Conservation (phyloP, 2,888 invertebrate species). For the Nomada goodeniana region DNA sequence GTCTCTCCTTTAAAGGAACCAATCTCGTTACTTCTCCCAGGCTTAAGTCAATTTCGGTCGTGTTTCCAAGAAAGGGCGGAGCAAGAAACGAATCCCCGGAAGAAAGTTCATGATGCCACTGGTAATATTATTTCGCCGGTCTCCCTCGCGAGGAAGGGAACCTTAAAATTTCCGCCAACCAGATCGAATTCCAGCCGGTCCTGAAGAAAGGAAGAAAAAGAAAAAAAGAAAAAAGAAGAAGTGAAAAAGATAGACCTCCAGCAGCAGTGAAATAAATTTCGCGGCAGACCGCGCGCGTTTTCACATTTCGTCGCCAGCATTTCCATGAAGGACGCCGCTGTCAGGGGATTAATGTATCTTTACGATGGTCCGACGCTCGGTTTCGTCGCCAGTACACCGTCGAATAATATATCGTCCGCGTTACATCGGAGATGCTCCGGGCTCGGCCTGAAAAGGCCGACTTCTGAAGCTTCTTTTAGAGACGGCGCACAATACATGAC, state of each 20-base stretch:
- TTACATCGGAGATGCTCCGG: not conserved
- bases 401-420: conserved; percentile 43
- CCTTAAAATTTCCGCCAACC: conserved; percentile 20
- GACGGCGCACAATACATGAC: conserved; percentile 45
- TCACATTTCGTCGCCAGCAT: conserved; percentile 15
- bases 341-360: conserved; percentile 55
- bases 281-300: conserved; percentile 5
- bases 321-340: conserved; percentile 24
- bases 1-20: not conserved
- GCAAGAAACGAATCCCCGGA: not conserved
- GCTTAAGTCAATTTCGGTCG: conserved; percentile 17
- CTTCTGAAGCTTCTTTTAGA: conserved; percentile 38
- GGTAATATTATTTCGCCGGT: conserved; percentile 38
- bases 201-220: not conserved
- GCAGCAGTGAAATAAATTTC: conserved; percentile 9
- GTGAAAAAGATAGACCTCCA: not conserved
- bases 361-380: conserved; percentile 14
- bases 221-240: not conserved
- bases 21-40: conserved; percentile 4
- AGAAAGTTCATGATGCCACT: not conserved
- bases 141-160: conserved; percentile 1
- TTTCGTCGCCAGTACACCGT: conserved; percentile 29
- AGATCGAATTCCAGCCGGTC: conserved; percentile 12
- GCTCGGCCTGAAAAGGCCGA: conserved; percentile 26
- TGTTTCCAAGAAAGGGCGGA: not conserved